Evolutionary conservation across 2,888 invertebrate genomes (phyloP).

Genomic region (Dicyrtomina minuta): DNA sequence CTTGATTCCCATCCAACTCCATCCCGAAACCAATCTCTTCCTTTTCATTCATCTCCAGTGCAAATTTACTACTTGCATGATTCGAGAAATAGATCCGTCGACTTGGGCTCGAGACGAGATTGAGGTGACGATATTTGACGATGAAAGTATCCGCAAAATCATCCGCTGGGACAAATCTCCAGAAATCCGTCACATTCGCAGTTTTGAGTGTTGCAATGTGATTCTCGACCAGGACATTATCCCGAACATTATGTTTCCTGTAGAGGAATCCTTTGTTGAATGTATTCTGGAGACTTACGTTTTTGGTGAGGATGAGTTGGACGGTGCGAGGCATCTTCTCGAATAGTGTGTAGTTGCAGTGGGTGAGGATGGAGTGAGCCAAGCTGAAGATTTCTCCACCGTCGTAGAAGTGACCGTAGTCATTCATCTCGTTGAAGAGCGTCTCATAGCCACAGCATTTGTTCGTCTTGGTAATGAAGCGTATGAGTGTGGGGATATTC

Average conservation of each 20-base stretch:
- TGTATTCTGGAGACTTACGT: constrained; percentile 19
- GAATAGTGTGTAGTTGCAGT: constrained; percentile 7
- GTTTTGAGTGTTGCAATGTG: constrained; percentile 21
- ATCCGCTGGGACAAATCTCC: constrained; percentile 16
- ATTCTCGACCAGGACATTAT: constrained; percentile 18
- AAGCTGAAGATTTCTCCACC: constrained; percentile 25
- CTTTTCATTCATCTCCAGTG: constrained; percentile 9
- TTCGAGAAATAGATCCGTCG: constrained; percentile 20
- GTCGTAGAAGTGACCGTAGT: constrained; percentile 27
- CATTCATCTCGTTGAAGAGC: constrained; percentile 21
- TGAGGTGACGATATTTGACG: constrained; percentile 2
- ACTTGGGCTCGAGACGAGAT: constrained; percentile 13
- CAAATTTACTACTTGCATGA: not conserved
- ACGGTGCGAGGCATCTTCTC: constrained; percentile 20
- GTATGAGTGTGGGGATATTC: constrained; percentile 16
- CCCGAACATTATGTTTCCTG: constrained; percentile 2
- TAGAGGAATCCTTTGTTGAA: constrained; percentile 24
- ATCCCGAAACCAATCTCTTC: constrained; percentile 17
- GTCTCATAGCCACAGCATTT: constrained; percentile 20
- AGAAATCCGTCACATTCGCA: constrained; percentile 10
- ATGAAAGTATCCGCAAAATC: constrained; percentile 15
- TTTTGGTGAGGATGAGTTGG: constrained; percentile 16
- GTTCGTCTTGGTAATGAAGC: constrained; percentile 15
- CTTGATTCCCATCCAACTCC: constrained; percentile 5
- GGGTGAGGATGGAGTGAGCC: constrained; percentile 9